These are phyloP conservation scores for Leucoraja erinaceus DNA, from an alignment of 2,113 vertebrate genomes.

Conservation along the genomic window DNA sequence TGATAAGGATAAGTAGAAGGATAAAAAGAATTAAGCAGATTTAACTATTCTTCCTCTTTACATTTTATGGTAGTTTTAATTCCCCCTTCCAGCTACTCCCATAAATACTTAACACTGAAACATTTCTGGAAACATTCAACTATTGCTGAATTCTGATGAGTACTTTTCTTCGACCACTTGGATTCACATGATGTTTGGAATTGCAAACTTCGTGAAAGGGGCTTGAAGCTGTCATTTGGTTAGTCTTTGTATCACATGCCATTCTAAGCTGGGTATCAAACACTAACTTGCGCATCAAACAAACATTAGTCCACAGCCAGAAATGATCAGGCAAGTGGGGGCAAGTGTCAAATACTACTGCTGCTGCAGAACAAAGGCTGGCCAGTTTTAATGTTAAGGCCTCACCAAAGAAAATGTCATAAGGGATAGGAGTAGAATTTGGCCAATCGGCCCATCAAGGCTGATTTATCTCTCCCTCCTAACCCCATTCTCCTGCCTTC, in stretches of 20 bases:
- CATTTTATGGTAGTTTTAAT: neutral
- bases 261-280: no score
- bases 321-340: neutral
- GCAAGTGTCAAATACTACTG: neutral
- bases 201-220: neutral
- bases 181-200: neutral
- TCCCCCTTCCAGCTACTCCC: neutral
- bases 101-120: neutral
- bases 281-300: neutral
- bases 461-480: no score
- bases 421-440: no score
- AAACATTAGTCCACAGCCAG: neutral
- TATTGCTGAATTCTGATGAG: neutral
- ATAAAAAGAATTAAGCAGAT: neutral
- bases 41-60: neutral
- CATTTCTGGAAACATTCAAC: neutral
- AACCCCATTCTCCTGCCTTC: no score
- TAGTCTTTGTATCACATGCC: neutral
- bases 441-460: no score
- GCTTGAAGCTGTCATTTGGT: neutral
- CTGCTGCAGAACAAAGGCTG: neutral
- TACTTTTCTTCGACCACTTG: neutral
- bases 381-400: neutral
- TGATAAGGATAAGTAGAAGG: conserved; percentile 22
- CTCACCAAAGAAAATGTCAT: neutral